A percentile compares a stretch with the other conserved stretches of the same genome.
Evolutionary conservation across 2,888 invertebrate genomes (phyloP).

Genomic region (Drosophila histrio): DNA sequence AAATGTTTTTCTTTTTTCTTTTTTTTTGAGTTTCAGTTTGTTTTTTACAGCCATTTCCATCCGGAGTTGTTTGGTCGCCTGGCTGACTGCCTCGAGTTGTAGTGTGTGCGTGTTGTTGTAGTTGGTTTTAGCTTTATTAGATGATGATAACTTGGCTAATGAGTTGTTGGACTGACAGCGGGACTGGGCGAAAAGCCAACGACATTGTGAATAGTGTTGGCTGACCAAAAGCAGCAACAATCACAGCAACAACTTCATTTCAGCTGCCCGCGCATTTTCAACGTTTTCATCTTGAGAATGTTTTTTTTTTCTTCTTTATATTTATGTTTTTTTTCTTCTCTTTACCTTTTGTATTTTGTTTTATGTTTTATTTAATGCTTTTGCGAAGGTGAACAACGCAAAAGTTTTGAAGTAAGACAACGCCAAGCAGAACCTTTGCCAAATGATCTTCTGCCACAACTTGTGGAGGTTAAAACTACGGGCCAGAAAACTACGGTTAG

Average conservation of each 20-base stretch:
- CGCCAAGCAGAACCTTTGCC: slow-evolving; percentile 37
- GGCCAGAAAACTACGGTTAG: slow-evolving; percentile 43
- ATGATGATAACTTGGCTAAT: slow-evolving; percentile 77
- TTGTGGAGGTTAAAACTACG: slow-evolving; percentile 48
- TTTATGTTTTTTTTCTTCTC: slow-evolving; percentile 14
- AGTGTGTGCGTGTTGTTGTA: slow-evolving; percentile 46
- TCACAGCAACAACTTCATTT: slow-evolving; percentile 29
- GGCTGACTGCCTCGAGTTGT: slow-evolving; percentile 10
- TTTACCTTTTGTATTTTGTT: background rate
- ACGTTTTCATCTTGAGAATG: slow-evolving; percentile 61
- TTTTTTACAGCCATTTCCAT: slow-evolving; percentile 42
- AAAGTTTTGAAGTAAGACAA: slow-evolving; percentile 24
- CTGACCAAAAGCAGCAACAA: slow-evolving; percentile 54
- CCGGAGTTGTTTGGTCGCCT: slow-evolving; percentile 17
- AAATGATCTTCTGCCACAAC: slow-evolving; percentile 24
- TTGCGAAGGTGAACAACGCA: slow-evolving; percentile 63
- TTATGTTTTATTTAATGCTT: slow-evolving; percentile 34
- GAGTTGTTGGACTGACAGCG: slow-evolving; percentile 61
- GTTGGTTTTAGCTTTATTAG: slow-evolving; percentile 62
- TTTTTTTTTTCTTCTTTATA: slow-evolving; percentile 20
- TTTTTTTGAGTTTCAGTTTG: slow-evolving; percentile 11
- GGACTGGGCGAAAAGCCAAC: slow-evolving; percentile 58
- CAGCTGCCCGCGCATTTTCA: slow-evolving; percentile 73
- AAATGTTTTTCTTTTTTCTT: slow-evolving; percentile 44
- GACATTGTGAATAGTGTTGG: slow-evolving; percentile 59